These are phyloP conservation scores for Plusia festucae DNA, from an alignment of 2,888 invertebrate species.

Conservation along the genomic window DNA sequence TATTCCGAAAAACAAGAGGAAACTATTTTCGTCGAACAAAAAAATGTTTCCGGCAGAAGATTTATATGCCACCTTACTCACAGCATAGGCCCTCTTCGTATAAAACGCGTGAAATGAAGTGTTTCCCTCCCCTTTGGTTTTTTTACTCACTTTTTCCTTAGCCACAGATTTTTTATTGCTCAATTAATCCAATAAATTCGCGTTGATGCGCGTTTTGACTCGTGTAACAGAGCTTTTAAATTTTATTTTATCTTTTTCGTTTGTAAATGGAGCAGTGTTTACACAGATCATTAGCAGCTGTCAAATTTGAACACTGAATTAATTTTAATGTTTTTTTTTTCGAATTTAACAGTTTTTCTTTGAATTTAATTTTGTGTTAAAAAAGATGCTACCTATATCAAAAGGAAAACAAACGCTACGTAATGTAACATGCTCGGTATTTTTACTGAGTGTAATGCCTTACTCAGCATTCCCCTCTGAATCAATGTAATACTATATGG, in stretches of 20 bases:
- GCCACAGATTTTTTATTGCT: slow-evolving; percentile 81
- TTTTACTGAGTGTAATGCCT: neutral
- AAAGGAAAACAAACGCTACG: neutral
- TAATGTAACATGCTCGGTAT: neutral
- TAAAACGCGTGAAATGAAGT: slow-evolving; percentile 89
- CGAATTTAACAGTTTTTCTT: too few species aligned
- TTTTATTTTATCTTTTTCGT: slow-evolving; percentile 58
- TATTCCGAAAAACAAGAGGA: slow-evolving; percentile 83
- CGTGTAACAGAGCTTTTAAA: slow-evolving; percentile 67
- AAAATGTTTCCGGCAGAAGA: slow-evolving; percentile 85
- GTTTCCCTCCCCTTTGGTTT: slow-evolving; percentile 74
- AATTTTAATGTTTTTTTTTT: slow-evolving; percentile 28
- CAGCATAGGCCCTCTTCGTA: slow-evolving; percentile 73
- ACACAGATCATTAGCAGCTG: slow-evolving; percentile 47
- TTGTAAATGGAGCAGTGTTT: slow-evolving; percentile 44
- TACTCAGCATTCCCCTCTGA: slow-evolving; percentile 19
- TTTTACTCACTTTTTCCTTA: slow-evolving; percentile 61
- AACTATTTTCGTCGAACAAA: slow-evolving; percentile 88
- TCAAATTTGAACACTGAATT: slow-evolving; percentile 44
- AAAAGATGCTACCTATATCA: neutral
- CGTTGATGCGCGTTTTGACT: slow-evolving; percentile 69
- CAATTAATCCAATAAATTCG: slow-evolving; percentile 81
- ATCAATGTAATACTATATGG: slow-evolving; percentile 34
- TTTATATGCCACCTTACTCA: slow-evolving; percentile 82
- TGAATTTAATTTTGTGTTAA: too few species aligned